Percentiles rank a stretch among this genome's conserved stretches.
phyloP scores from a whole-genome alignment of 2,888 invertebrate species.

The Hypomecis punctinalis region DNA sequence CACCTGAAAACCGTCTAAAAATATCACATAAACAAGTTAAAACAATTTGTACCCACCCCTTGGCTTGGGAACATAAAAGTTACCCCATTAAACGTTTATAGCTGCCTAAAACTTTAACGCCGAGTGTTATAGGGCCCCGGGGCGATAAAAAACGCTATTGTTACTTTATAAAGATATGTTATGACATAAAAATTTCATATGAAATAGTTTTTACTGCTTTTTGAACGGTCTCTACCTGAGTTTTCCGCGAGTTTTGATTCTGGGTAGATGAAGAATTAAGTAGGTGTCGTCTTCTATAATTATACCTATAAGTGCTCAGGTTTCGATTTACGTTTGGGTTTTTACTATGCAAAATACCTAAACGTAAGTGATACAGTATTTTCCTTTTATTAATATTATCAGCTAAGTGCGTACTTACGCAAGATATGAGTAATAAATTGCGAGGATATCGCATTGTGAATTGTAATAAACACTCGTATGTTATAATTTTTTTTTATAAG shows the following conservation, averaged over 20 bases:
- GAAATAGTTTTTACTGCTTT: slow-evolving; percentile 45
- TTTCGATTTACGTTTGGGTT: slow-evolving; percentile 7
- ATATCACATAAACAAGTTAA: slow-evolving; percentile 42
- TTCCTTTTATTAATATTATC: neutral
- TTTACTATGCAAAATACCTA: slow-evolving; percentile 8
- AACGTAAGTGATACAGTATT: neutral
- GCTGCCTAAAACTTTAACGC: slow-evolving; percentile 59
- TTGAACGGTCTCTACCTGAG: slow-evolving; percentile 42
- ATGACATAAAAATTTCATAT: slow-evolving; percentile 44
- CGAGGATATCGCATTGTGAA: too few relatives aligned
- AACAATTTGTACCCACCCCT: slow-evolving; percentile 54
- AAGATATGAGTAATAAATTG: too few relatives aligned
- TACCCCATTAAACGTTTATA: slow-evolving; percentile 81
- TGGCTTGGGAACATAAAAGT: slow-evolving; percentile 69
- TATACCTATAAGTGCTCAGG: neutral
- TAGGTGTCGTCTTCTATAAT: neutral
- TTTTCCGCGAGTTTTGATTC: slow-evolving; percentile 25
- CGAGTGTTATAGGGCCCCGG: slow-evolving; percentile 48
- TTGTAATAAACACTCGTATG: too few relatives aligned
- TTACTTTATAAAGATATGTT: slow-evolving; percentile 51
- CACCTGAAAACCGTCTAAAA: slow-evolving; percentile 23
- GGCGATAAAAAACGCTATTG: slow-evolving; percentile 57
- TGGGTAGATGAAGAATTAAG: slow-evolving; percentile 1
- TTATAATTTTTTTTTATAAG: too few relatives aligned
- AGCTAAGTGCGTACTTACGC: too few relatives aligned